Conservation (phyloP, 2,797 vertebrate species). For the Acipenser ruthenus region DNA sequence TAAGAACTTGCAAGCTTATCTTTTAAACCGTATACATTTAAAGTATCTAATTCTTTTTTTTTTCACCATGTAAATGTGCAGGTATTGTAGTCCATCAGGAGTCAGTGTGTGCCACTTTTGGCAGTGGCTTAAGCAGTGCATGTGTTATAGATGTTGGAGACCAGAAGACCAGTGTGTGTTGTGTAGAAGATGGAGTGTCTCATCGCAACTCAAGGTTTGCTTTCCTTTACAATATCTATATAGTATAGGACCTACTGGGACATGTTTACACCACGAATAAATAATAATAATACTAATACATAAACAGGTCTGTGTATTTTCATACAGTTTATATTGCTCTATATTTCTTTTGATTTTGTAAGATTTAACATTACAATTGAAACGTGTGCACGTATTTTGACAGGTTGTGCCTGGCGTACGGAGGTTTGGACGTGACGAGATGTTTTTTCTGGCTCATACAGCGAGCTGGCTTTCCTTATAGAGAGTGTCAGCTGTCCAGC, state of each 20-base stretch:
- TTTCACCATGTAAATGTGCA: constrained; percentile 28
- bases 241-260: background rate
- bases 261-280: background rate
- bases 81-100: constrained; percentile 93
- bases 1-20: too few species aligned
- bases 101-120: constrained; percentile 89
- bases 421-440: constrained; percentile 86
- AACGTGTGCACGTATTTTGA: background rate
- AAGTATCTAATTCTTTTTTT: background rate
- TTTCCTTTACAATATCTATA: background rate
- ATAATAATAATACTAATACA: constrained; percentile 37
- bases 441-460: constrained; percentile 96
- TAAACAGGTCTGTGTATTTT: constrained; percentile 1
- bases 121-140: constrained; percentile 87
- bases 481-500: constrained; percentile 83
- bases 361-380: background rate
- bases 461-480: constrained; percentile 87
- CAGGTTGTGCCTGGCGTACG: constrained; percentile 88
- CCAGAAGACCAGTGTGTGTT: constrained; percentile 93
- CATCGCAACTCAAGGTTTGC: constrained; percentile 88
- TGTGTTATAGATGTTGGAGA: constrained; percentile 94
- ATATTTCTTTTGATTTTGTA: background rate
- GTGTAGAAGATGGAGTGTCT: constrained; percentile 93
- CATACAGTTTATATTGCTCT: background rate
- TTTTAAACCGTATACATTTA: too few species aligned